phyloP scores from a whole-genome alignment of 2,113 vertebrate genomes.

The Monopterus albus region DNA sequence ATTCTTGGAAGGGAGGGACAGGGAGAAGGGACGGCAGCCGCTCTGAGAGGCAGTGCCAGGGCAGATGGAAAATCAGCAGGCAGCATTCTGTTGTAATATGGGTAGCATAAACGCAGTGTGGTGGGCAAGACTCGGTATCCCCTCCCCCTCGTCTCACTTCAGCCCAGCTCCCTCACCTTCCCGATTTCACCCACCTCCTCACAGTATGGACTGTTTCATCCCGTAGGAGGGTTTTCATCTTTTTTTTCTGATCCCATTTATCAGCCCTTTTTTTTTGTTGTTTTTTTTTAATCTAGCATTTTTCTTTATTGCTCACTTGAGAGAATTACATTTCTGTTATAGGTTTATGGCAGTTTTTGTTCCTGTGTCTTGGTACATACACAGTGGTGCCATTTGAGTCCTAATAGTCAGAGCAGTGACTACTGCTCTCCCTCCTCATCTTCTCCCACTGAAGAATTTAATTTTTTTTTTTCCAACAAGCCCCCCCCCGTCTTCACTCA shows the following conservation, averaged over 20 bases:
- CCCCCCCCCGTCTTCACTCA: slow-evolving; percentile 17
- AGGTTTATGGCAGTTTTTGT: slow-evolving; percentile 8
- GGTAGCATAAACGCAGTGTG: slow-evolving; percentile 59
- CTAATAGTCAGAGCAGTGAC: neutral
- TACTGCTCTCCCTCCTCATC: slow-evolving; percentile 38
- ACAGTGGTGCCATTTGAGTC: neutral
- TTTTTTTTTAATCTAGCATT: no score
- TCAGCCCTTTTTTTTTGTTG: neutral
- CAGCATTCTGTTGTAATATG: slow-evolving; percentile 65
- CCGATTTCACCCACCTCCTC: slow-evolving; percentile 75
- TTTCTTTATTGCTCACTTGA: neutral
- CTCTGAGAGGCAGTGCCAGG: slow-evolving; percentile 64
- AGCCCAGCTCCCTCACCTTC: slow-evolving; percentile 59
- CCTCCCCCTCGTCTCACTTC: slow-evolving; percentile 38
- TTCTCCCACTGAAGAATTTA: slow-evolving; percentile 54
- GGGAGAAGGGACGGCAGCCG: slow-evolving; percentile 68
- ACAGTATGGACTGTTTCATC: slow-evolving; percentile 76
- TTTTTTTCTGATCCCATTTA: slow-evolving; percentile 24
- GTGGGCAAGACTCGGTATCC: slow-evolving; percentile 50
- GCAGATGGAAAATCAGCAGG: slow-evolving; percentile 83
- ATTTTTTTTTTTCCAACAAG: slow-evolving; percentile 73
- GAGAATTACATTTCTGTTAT: neutral
- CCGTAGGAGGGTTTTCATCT: slow-evolving; percentile 25
- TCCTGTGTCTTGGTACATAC: neutral
- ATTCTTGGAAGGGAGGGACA: slow-evolving; percentile 34